Conservation (phyloP, 2,113 vertebrate species). For the Anoplopoma fimbria region DNA sequence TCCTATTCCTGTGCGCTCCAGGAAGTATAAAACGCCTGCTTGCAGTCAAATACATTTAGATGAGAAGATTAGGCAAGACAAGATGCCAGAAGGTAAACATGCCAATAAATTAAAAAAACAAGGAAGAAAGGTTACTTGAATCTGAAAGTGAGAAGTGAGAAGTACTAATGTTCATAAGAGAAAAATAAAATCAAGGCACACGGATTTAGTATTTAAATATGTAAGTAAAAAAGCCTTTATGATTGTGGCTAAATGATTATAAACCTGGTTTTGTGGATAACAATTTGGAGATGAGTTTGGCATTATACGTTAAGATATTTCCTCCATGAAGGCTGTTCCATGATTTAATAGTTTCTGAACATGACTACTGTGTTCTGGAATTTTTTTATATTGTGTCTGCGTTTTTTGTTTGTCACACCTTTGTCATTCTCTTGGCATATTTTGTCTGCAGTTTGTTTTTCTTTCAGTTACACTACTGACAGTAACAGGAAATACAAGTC, state of each 20-base stretch:
- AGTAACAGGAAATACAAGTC: neutral
- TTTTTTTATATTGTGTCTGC: neutral
- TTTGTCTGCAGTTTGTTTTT: neutral
- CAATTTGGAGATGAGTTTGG: neutral
- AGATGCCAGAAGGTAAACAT: neutral
- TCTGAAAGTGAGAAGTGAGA: no score
- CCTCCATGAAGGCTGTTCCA: neutral
- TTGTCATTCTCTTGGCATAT: neutral
- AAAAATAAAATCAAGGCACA: neutral
- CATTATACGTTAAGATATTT: neutral
- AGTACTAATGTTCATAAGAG: neutral
- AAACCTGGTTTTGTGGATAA: neutral
- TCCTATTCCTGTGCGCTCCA: no score
- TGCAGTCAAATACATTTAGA: no score
- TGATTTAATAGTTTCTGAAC: neutral
- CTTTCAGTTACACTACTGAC: neutral
- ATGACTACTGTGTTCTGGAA: neutral
- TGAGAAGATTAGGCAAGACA: neutral
- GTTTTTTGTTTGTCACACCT: neutral
- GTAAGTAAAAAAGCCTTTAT: neutral
- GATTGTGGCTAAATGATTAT: neutral
- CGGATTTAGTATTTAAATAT: neutral
- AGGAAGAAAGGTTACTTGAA: no score
- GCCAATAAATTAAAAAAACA: no score
- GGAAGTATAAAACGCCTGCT: no score